phyloP scores from a whole-genome alignment of 2,113 vertebrate genomes.

The Rhea americana region DNA sequence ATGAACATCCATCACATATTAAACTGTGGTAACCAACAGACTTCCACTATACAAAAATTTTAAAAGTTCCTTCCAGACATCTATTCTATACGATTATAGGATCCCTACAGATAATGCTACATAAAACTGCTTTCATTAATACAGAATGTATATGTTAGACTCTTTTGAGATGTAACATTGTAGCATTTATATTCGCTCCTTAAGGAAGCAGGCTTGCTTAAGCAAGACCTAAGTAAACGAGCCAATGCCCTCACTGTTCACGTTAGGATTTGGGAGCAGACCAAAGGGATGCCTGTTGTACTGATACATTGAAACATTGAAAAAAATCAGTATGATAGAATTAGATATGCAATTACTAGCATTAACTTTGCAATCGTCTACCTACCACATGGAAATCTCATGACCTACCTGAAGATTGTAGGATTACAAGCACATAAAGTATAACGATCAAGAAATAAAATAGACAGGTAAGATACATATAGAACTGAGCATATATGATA shows the following conservation, averaged over 20 bases:
- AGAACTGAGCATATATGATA: not conserved
- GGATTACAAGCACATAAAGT: not conserved
- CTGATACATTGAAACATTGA: not conserved
- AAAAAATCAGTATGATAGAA: not conserved
- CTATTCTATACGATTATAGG: not conserved
- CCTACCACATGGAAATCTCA: not conserved
- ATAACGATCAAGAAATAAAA: conserved; percentile 6
- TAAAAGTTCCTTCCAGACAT: not conserved
- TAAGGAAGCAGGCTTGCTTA: not conserved
- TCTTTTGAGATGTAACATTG: not conserved
- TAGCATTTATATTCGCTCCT: not conserved
- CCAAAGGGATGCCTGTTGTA: not conserved
- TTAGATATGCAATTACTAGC: not conserved
- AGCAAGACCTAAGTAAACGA: not conserved
- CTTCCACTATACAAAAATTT: not conserved
- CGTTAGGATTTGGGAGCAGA: not conserved
- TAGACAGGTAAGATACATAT: not conserved
- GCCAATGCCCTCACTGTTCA: not conserved
- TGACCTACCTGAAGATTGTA: not conserved
- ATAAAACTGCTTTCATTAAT: not conserved
- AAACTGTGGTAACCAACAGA: not conserved
- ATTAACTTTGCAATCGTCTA: not conserved
- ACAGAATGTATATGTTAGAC: not conserved
- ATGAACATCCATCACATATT: not conserved
- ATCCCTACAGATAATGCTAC: not conserved